A percentile compares a stretch with the other conserved stretches of the same genome.
Conservation (phyloP, 1,140 invertebrate species). For the Steinernema khuongi region DNA sequence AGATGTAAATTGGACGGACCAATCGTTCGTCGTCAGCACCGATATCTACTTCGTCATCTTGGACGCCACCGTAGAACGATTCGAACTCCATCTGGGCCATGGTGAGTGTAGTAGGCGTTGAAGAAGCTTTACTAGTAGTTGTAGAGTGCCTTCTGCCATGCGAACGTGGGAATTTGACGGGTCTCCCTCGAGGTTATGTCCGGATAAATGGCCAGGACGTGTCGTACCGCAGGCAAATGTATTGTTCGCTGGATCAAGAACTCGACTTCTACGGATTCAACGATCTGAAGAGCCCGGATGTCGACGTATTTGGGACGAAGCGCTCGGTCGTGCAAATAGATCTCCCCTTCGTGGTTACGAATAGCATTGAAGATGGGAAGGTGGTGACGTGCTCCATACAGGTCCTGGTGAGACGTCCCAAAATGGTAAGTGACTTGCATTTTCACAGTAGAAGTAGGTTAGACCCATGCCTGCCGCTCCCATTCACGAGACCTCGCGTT, state of each 20-base stretch:
- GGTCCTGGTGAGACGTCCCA: not conserved
- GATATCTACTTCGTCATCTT: not conserved
- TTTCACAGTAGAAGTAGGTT: too few species aligned
- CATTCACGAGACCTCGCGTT: too few species aligned
- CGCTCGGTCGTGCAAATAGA: not conserved
- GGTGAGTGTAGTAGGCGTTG: not conserved
- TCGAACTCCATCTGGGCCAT: not conserved
- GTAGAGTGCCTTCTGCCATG: not conserved
- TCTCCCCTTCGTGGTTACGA: not conserved
- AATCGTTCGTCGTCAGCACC: not conserved
- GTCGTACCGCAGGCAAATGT: not conserved
- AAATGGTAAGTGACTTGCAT: slow-evolving; percentile 6
- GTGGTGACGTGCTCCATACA: not conserved
- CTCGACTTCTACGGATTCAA: not conserved
- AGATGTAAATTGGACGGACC: not conserved
- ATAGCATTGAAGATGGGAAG: not conserved
- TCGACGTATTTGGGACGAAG: not conserved
- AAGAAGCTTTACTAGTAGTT: not conserved
- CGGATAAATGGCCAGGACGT: not conserved
- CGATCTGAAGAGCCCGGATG: not conserved
- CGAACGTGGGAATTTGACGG: not conserved
- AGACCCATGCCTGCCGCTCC: too few species aligned
- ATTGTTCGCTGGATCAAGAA: not conserved
- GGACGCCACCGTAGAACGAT: not conserved
- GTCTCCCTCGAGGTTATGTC: not conserved